Evolutionary conservation across 2,113 vertebrate genomes (phyloP).

Genomic region (Hypomesus transpacificus): DNA sequence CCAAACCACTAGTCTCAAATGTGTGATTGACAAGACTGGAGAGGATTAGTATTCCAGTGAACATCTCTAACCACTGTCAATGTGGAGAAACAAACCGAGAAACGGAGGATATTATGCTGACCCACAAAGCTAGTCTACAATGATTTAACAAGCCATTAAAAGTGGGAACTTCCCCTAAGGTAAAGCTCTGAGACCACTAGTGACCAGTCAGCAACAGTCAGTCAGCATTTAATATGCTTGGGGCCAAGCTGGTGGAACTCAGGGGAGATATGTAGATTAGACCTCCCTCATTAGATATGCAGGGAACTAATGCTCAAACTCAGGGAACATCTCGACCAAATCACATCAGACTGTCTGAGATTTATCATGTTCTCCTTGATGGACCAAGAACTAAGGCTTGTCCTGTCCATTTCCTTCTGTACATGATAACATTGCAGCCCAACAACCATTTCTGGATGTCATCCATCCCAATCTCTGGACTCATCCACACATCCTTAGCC

Average conservation of each 20-base stretch:
- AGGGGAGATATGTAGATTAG: conserved; percentile 54
- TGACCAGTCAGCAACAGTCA: no score
- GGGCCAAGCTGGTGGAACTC: conserved; percentile 29
- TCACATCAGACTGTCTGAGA: conserved; percentile 56
- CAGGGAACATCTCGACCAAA: conserved; percentile 34
- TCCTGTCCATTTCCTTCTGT: background rate
- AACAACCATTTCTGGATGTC: conserved; percentile 43
- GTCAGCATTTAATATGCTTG: background rate
- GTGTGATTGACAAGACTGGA: background rate
- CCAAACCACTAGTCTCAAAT: background rate
- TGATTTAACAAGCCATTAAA: no score
- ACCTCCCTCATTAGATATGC: conserved; percentile 50
- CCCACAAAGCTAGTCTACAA: no score
- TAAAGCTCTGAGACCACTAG: no score
- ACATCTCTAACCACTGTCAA: background rate
- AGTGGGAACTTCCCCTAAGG: no score
- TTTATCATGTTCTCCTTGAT: conserved; percentile 50
- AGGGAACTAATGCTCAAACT: conserved; percentile 49
- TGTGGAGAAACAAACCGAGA: background rate
- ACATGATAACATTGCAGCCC: background rate
- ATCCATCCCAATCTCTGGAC: conserved; percentile 42
- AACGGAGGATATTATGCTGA: no score
- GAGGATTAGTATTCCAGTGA: background rate
- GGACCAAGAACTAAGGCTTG: background rate
- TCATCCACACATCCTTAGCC: conserved; percentile 8